Evolutionary conservation across 2,113 vertebrate genomes (phyloP).

Genomic region (Melanerpes aurifrons): DNA sequence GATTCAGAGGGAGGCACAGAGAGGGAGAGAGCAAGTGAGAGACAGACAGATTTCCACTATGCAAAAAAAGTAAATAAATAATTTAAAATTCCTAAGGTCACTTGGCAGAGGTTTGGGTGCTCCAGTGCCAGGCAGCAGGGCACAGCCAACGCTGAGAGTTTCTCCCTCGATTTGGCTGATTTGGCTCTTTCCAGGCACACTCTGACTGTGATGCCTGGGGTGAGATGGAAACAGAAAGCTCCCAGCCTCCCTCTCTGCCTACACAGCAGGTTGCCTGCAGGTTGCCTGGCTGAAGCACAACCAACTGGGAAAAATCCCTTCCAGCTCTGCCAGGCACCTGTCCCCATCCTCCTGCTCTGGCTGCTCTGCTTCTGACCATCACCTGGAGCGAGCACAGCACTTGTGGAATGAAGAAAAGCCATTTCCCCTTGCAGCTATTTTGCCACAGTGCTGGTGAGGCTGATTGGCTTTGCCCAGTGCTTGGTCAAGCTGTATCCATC

Average conservation of each 20-base stretch:
- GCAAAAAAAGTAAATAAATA: background rate
- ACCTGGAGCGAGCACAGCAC: background rate
- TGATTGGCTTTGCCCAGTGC: background rate
- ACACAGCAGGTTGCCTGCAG: background rate
- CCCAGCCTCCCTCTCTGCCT: background rate
- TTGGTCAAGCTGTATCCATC: accelerated
- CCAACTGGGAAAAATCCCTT: background rate
- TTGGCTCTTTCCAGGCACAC: background rate
- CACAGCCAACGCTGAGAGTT: background rate
- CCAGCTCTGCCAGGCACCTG: background rate
- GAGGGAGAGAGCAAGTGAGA: background rate
- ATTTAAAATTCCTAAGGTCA: background rate
- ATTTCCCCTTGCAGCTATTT: background rate
- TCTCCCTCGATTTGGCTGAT: background rate
- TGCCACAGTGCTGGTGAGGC: background rate
- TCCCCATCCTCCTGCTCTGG: background rate
- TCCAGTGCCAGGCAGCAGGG: background rate
- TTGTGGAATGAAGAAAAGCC: background rate
- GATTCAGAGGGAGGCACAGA: background rate
- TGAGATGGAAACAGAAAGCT: background rate
- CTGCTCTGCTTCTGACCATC: background rate
- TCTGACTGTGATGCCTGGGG: background rate
- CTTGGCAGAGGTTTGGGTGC: background rate
- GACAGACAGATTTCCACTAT: background rate
- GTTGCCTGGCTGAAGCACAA: background rate